phyloP scores from a whole-genome alignment of 2,888 invertebrate species.

The Parascotia fuliginaria region DNA sequence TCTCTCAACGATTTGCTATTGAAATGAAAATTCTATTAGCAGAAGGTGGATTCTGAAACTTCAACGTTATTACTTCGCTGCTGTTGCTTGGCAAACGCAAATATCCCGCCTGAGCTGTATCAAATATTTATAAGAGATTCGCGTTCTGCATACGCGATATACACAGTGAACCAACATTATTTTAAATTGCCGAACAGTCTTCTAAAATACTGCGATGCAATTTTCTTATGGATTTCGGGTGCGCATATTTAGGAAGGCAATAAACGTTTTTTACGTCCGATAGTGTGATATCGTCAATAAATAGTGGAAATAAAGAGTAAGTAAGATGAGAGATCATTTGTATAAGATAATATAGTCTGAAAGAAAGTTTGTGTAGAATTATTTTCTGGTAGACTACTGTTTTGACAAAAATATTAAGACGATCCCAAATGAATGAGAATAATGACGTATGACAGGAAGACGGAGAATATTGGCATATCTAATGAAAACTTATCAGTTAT shows the following conservation, averaged over 20 bases:
- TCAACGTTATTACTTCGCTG: slow-evolving; percentile 57
- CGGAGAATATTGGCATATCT: no score
- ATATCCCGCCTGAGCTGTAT: slow-evolving; percentile 62
- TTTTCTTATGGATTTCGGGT: slow-evolving; percentile 45
- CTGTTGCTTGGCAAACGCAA: slow-evolving; percentile 57
- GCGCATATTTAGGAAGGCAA: slow-evolving; percentile 1
- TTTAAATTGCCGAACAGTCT: slow-evolving; percentile 54
- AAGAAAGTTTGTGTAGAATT: no score
- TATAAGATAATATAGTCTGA: no score
- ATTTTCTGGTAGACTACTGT: no score
- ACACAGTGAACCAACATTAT: slow-evolving; percentile 56
- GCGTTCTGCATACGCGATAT: slow-evolving; percentile 56
- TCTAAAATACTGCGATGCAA: slow-evolving; percentile 46
- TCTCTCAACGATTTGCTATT: slow-evolving; percentile 53
- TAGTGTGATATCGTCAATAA: no score
- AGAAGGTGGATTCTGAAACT: slow-evolving; percentile 51
- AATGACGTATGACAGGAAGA: no score
- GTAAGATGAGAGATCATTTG: no score
- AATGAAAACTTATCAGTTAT: no score
- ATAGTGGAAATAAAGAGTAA: no score
- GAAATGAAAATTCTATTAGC: slow-evolving; percentile 71
- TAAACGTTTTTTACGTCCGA: no score
- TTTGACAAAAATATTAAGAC: no score
- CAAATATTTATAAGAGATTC: slow-evolving; percentile 77
- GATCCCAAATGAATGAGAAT: no score